A percentile compares a stretch with the other conserved stretches of the same genome.
Conservation (phyloP, 2,113 vertebrate species). For the Gobiocypris rarus region DNA sequence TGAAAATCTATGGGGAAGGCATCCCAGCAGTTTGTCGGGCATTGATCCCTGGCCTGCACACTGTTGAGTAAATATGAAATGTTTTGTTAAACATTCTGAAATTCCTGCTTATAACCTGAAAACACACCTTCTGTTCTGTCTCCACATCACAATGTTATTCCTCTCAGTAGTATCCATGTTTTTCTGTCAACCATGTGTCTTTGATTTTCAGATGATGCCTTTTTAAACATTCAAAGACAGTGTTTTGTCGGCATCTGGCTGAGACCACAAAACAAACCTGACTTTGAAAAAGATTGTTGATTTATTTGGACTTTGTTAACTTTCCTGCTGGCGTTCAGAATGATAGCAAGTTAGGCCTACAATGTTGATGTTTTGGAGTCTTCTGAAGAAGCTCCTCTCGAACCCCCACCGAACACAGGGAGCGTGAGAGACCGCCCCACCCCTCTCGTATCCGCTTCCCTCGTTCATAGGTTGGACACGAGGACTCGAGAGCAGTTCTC, state of each 20-base stretch:
- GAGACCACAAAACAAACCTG: slow-evolving; percentile 33
- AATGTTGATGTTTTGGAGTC: slow-evolving; percentile 69
- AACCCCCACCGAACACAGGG: slow-evolving; percentile 16
- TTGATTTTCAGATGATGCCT: slow-evolving; percentile 12
- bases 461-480: slow-evolving; percentile 30
- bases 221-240: neutral
- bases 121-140: slow-evolving; percentile 30
- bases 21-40: neutral
- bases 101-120: slow-evolving; percentile 24
- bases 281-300: slow-evolving; percentile 47
- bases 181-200: slow-evolving; percentile 41
- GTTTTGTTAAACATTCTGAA: neutral
- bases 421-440: slow-evolving; percentile 46
- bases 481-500: slow-evolving; percentile 44
- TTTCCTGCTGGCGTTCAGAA: slow-evolving; percentile 18
- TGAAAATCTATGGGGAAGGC: neutral
- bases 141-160: slow-evolving; percentile 1
- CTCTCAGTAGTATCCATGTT: slow-evolving; percentile 26
- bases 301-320: slow-evolving; percentile 47
- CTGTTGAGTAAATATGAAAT: neutral
- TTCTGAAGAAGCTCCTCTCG: slow-evolving; percentile 51
- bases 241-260: slow-evolving; percentile 26
- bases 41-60: slow-evolving; percentile 16
- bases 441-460: slow-evolving; percentile 5
- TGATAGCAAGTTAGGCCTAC: slow-evolving; percentile 3